Conservation (phyloP, 2,113 vertebrate genomes). For the Neolamprologus sp. region DNA sequence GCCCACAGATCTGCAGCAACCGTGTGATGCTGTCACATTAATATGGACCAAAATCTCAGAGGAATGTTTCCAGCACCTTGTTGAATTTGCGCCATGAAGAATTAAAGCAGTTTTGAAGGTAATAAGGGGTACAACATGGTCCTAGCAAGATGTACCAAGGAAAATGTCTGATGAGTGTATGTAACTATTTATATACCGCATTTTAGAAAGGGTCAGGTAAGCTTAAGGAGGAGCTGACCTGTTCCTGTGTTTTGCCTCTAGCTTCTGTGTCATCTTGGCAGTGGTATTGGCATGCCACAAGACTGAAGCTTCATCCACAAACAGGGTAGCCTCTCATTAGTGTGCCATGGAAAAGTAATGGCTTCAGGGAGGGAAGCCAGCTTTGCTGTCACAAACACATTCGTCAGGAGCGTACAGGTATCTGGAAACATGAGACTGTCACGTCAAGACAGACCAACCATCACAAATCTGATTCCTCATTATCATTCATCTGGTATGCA, state of each 20-base stretch:
- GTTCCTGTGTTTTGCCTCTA: not conserved
- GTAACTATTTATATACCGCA: not conserved
- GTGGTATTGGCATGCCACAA: not conserved
- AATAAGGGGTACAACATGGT: not conserved
- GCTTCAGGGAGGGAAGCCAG: slow-evolving; percentile 11
- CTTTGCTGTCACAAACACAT: slow-evolving; percentile 1
- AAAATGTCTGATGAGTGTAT: not conserved
- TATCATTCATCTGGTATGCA: not conserved
- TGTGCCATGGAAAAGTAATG: slow-evolving; percentile 16
- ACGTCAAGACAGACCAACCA: not conserved
- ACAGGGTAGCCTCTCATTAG: not conserved
- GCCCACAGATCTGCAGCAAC: not conserved
- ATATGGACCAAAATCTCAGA: not conserved
- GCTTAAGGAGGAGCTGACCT: not conserved
- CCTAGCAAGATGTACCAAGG: not conserved
- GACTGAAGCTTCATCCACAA: not conserved
- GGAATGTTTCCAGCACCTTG: not conserved
- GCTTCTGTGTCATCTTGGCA: not conserved
- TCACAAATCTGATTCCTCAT: not conserved
- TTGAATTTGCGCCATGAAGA: not conserved
- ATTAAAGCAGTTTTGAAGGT: not conserved
- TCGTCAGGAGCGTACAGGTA: not conserved
- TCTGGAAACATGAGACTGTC: not conserved
- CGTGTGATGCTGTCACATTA: not conserved
- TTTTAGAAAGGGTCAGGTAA: not conserved